Percentiles rank a stretch among this genome's conserved stretches.
phyloP scores from a whole-genome alignment of 1,140 invertebrate genomes.

The Ericerus pela region DNA sequence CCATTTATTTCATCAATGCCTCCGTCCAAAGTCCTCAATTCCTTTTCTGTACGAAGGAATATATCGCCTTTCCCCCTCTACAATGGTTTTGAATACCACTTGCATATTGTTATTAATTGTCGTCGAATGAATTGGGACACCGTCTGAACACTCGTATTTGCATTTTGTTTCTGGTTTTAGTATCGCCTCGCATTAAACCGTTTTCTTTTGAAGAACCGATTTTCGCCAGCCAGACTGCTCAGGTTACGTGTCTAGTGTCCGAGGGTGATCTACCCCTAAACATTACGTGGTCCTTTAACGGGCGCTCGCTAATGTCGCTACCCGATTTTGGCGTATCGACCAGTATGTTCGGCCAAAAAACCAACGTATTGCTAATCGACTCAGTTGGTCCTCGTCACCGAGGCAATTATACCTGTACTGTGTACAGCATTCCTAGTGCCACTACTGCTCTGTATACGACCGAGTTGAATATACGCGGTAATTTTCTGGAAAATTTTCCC shows the following conservation, averaged over 20 bases:
- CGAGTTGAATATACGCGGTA: conserved; percentile 29
- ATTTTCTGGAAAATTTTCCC: conserved; percentile 23
- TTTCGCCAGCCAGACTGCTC: conserved; percentile 35
- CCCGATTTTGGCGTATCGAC: conserved; percentile 26
- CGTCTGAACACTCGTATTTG: no score
- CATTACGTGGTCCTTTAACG: conserved; percentile 28
- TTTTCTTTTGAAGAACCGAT: conserved; percentile 35
- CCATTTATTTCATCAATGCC: no score
- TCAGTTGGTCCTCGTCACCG: conserved; percentile 29
- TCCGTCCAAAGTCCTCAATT: no score
- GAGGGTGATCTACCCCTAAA: conserved; percentile 30
- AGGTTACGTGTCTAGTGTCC: conserved; percentile 27
- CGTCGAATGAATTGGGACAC: no score
- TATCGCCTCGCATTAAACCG: conserved; percentile 34
- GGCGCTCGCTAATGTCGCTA: conserved; percentile 11
- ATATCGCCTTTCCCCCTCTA: no score
- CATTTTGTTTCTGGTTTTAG: conserved; percentile 28
- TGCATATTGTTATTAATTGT: no score
- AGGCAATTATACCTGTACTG: conserved; percentile 36
- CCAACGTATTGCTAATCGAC: conserved; percentile 52
- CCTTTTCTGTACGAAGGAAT: no score
- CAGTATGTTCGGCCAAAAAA: conserved; percentile 44
- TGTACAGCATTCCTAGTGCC: conserved; percentile 30
- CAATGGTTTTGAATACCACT: no score
- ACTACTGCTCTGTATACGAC: conserved; percentile 33